phyloP scores from a whole-genome alignment of 2,113 vertebrate species.

The Tragelaphus strepsiceros region DNA sequence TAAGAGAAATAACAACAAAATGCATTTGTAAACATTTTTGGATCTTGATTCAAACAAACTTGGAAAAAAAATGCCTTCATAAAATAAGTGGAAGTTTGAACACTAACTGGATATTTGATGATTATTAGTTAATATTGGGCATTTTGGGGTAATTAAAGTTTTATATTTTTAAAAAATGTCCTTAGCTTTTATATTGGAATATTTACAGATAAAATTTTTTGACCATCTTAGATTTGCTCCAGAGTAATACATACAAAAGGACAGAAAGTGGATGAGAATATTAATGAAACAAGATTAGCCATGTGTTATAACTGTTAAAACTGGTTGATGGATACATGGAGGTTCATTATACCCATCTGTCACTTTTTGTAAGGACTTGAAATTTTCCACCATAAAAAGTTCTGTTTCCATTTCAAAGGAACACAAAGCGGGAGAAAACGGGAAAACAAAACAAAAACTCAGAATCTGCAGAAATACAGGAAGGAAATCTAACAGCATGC shows the following conservation, averaged over 20 bases:
- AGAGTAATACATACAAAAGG: neutral
- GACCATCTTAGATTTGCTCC: neutral
- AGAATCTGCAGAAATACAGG: conserved; percentile 9
- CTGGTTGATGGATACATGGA: neutral
- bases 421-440: neutral
- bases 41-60: neutral
- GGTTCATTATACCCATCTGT: neutral
- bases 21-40: neutral
- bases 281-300: neutral
- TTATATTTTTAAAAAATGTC: neutral
- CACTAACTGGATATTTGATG: neutral
- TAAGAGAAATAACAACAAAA: neutral
- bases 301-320: neutral
- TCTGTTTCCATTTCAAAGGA: conserved; percentile 24
- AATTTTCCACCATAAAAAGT: conserved; percentile 8
- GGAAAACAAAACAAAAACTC: neutral
- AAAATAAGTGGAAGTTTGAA: neutral
- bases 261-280: neutral
- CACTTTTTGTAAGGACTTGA: neutral
- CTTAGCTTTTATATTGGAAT: neutral
- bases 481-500: conserved; percentile 21
- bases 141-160: neutral
- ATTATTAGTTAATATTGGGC: neutral
- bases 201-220: neutral
- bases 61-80: neutral